phyloP scores from a whole-genome alignment of 2,113 vertebrate species.

The Fregata magnificens region DNA sequence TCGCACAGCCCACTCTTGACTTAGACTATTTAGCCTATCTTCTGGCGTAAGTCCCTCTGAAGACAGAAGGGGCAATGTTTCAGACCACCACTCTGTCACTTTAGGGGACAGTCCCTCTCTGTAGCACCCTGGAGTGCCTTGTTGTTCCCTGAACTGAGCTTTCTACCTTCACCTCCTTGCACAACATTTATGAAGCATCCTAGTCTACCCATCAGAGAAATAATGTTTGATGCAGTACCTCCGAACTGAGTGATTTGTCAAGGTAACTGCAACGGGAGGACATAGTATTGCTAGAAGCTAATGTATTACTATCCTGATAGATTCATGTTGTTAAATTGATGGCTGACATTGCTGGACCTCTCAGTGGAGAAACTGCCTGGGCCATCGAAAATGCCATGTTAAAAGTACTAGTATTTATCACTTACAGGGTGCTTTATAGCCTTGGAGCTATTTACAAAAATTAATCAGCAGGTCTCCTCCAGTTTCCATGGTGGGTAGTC shows the following conservation, averaged over 20 bases:
- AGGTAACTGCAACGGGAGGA: slow-evolving; percentile 20
- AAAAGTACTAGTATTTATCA: slow-evolving; percentile 19
- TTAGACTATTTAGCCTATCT: neutral
- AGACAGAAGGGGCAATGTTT: neutral
- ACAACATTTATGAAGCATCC: neutral
- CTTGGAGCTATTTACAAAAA: neutral
- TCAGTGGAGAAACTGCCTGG: neutral
- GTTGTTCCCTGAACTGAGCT: neutral
- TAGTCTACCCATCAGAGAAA: neutral
- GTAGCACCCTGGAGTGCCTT: neutral
- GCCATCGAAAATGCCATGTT: neutral
- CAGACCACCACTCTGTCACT: neutral
- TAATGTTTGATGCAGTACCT: slow-evolving; percentile 3
- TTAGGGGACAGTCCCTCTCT: neutral
- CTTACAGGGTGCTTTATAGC: neutral
- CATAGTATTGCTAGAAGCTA: neutral
- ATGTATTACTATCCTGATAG: slow-evolving; percentile 46
- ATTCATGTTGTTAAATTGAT: slow-evolving; percentile 43
- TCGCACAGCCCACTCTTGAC: neutral
- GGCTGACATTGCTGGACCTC: slow-evolving; percentile 22
- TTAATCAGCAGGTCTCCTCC: neutral
- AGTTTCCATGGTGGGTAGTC: neutral
- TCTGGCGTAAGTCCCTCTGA: neutral
- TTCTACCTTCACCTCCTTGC: neutral
- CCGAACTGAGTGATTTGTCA: slow-evolving; percentile 26